Evolutionary conservation across 2,113 vertebrate genomes (phyloP).

Genomic region (Entosphenus tridentatus): DNA sequence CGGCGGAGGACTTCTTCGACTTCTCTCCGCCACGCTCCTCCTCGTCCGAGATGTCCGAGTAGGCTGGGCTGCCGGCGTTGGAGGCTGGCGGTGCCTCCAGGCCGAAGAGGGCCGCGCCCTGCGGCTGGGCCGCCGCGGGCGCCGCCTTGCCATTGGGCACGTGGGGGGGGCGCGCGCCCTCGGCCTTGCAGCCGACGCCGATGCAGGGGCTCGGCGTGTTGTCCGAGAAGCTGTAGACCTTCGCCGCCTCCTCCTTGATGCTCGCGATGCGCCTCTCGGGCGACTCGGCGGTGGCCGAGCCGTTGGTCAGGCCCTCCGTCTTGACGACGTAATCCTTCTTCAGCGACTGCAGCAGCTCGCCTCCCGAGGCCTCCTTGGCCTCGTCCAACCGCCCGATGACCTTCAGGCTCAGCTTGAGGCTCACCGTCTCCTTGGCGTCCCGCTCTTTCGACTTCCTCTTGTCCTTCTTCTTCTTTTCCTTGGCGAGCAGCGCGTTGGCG

Average conservation of each 20-base stretch:
- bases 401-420: conserved; percentile 35
- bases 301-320: conserved; percentile 49
- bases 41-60: conserved; percentile 88
- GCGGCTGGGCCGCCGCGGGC: conserved; percentile 54
- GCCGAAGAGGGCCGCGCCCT: conserved; percentile 65
- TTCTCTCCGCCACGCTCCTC: conserved; percentile 71
- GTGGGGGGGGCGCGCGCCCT: conserved; percentile 24
- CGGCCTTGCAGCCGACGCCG: conserved; percentile 62
- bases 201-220: conserved; percentile 95
- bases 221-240: conserved; percentile 96
- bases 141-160: conserved; percentile 57
- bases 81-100: conserved; percentile 12
- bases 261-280: conserved; percentile 96
- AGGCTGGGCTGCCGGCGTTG: conserved; percentile 91
- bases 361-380: not conserved
- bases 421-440: conserved; percentile 35
- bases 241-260: conserved; percentile 88
- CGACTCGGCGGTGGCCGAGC: conserved; percentile 32
- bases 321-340: conserved; percentile 63
- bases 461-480: conserved; percentile 85
- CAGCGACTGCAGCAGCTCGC: not conserved
- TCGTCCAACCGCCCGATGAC: not conserved
- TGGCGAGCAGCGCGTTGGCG: conserved; percentile 27
- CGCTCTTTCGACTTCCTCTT: conserved; percentile 64
- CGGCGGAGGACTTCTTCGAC: conserved; percentile 22